Conservation (phyloP, 2,113 vertebrate genomes). For the Corythoichthys intestinalis region DNA sequence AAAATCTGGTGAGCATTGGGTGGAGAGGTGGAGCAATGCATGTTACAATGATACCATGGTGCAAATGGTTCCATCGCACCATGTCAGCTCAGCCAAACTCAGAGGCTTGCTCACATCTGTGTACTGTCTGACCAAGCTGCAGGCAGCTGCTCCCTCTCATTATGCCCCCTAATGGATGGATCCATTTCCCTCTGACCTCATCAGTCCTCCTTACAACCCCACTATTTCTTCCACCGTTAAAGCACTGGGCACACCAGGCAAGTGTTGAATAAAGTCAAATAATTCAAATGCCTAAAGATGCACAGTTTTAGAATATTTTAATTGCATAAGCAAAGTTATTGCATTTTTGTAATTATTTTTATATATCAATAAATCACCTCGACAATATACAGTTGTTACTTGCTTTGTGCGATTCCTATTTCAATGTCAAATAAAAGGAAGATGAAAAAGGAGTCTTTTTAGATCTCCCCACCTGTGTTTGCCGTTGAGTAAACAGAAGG, state of each 20-base stretch:
- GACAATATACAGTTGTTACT: slow-evolving; percentile 15
- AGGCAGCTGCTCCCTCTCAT: slow-evolving; percentile 73
- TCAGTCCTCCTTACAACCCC: slow-evolving; percentile 47
- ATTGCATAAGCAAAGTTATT: background rate
- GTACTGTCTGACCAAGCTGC: slow-evolving; percentile 54
- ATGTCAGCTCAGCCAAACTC: slow-evolving; percentile 18
- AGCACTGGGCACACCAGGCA: slow-evolving; percentile 9
- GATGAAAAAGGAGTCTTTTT: slow-evolving; percentile 5
- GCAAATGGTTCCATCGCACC: slow-evolving; percentile 16
- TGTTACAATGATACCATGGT: slow-evolving; percentile 51
- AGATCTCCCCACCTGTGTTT: slow-evolving; percentile 56
- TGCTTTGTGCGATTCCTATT: slow-evolving; percentile 26
- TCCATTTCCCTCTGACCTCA: slow-evolving; percentile 74
- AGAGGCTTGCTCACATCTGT: slow-evolving; percentile 60
- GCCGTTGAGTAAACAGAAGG: slow-evolving; percentile 58
- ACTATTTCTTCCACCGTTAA: slow-evolving; percentile 14
- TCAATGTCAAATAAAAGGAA: slow-evolving; percentile 30
- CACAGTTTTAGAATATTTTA: slow-evolving; percentile 1
- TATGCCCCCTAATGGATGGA: slow-evolving; percentile 69
- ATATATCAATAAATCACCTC: slow-evolving; percentile 18
- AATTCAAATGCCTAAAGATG: background rate
- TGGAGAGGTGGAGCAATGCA: slow-evolving; percentile 24
- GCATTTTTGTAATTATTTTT: background rate
- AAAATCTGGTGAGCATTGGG: slow-evolving; percentile 30
- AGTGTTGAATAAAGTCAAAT: slow-evolving; percentile 1